These are phyloP conservation scores for Furcula furcula DNA, from an alignment of 2,888 invertebrate species.

Conservation along the genomic window DNA sequence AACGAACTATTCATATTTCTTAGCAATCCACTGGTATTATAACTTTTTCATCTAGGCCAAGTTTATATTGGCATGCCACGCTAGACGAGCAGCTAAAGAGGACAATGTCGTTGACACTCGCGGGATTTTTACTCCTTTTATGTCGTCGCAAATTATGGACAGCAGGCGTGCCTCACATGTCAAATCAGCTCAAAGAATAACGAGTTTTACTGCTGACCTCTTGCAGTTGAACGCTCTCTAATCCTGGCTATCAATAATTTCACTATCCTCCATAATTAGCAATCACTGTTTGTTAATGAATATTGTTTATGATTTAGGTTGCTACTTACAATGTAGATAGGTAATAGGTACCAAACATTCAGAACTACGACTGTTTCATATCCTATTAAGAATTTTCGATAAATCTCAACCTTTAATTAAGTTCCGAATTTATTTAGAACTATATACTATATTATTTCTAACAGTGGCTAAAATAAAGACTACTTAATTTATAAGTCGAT, in stretches of 20 bases:
- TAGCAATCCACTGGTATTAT: constrained; percentile 3
- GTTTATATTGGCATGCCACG: constrained; percentile 23
- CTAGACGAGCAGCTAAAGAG: constrained; percentile 27
- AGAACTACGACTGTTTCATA: too few species aligned
- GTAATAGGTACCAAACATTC: too few species aligned
- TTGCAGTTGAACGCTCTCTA: background rate
- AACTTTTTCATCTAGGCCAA: constrained; percentile 23
- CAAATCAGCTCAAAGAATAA: constrained; percentile 7
- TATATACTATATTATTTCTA: too few species aligned
- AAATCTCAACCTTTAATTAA: background rate
- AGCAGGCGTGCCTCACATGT: constrained; percentile 17
- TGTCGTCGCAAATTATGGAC: constrained; percentile 23
- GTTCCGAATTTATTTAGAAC: background rate
- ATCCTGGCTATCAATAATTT: background rate
- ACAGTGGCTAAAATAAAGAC: too few species aligned
- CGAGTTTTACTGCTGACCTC: constrained; percentile 1
- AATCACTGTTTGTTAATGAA: too few species aligned
- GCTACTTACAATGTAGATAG: too few species aligned
- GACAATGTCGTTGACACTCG: constrained; percentile 41
- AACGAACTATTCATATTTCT: background rate
- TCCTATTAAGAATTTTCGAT: too few species aligned
- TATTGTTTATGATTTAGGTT: too few species aligned
- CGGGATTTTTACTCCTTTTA: constrained; percentile 47
- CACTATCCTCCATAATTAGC: too few species aligned
- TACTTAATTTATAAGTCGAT: too few species aligned